phyloP scores from a whole-genome alignment of 1,140 invertebrate species.

The Hylaeus anthracinus region DNA sequence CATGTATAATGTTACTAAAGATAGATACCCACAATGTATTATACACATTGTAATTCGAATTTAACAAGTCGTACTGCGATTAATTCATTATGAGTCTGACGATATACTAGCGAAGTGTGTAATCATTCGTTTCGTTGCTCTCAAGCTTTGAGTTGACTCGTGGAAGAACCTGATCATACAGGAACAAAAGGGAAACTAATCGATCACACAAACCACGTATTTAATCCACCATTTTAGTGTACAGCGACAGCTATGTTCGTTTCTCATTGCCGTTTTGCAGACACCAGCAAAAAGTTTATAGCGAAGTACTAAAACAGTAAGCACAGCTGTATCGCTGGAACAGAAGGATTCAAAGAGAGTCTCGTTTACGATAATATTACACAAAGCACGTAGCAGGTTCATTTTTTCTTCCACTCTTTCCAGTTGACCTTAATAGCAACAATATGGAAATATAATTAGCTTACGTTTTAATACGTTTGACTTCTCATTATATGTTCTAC shows the following conservation, averaged over 20 bases:
- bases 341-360: background rate
- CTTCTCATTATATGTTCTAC: too few species aligned
- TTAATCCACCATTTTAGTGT: slow-evolving; percentile 58
- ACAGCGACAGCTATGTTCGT: slow-evolving; percentile 51
- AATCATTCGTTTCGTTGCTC: slow-evolving; percentile 17
- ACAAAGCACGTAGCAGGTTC: background rate
- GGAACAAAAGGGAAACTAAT: slow-evolving; percentile 55
- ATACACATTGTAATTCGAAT: background rate
- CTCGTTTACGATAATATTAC: slow-evolving; percentile 32
- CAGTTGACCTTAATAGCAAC: slow-evolving; percentile 18
- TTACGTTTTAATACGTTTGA: background rate
- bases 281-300: slow-evolving; percentile 58
- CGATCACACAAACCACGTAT: slow-evolving; percentile 49
- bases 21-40: background rate
- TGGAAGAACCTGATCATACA: slow-evolving; percentile 39
- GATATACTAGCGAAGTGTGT: background rate
- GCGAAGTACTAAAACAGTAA: slow-evolving; percentile 27
- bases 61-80: too few species aligned
- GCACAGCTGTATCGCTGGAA: slow-evolving; percentile 27
- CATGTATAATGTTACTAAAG: background rate
- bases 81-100: too few species aligned
- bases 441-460: slow-evolving; percentile 15
- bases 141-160: slow-evolving; percentile 46
- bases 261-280: slow-evolving; percentile 57
- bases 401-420: slow-evolving; percentile 37